Evolutionary conservation across 2,797 vertebrate species (phyloP), one percentile per base, ranked within the genome.

Genomic region (Ara ararauna): DNA sequence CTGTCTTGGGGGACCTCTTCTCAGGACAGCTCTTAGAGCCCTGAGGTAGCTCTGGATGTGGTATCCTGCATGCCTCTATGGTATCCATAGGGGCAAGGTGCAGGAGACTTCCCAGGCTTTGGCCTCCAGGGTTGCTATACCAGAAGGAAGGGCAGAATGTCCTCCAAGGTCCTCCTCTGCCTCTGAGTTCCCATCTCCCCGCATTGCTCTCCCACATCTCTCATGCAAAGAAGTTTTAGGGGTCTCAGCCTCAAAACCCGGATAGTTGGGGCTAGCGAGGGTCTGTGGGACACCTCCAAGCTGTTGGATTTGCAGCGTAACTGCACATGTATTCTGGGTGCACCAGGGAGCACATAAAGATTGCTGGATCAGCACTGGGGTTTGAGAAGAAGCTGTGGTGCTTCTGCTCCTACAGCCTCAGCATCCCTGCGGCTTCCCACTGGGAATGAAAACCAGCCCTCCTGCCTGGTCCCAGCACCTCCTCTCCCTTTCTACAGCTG

Each of bases 361-460:
- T 22, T 29, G 62, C 50, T 26, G 58, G 32, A 29, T 36, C 50
- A 47, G 10, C 23, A n/a, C 21, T 8, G 14, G 11, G 51, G 17
- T 60, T 40, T 1, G 1, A 7, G 4, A 48, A 32, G 51, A 45
- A 13, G 20, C 11, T 3, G 3, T 10, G 30, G 10, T 44, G 20
- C 12, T 85, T 24, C 38, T 58, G 42, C 20, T 62, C 29, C 71
- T 32, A 17, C 56, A 47, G 44, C 62, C 24, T 38, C 64, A 76
- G 40, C 30, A 38, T 30, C 32, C 22, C 34, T 6, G 14, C 5
- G 18, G 22, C 24, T 42, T 70, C 18, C 50, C 2, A 18, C 21
- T 4, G 10, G n/a, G 61, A 40, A 40, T 2, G 22, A 32, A 77
- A 77, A 13, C 6, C 51, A 42, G 7, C 8, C 24, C 21, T 72